phyloP scores from a whole-genome alignment of 2,113 vertebrate species.

The Baryphthengus martii region DNA sequence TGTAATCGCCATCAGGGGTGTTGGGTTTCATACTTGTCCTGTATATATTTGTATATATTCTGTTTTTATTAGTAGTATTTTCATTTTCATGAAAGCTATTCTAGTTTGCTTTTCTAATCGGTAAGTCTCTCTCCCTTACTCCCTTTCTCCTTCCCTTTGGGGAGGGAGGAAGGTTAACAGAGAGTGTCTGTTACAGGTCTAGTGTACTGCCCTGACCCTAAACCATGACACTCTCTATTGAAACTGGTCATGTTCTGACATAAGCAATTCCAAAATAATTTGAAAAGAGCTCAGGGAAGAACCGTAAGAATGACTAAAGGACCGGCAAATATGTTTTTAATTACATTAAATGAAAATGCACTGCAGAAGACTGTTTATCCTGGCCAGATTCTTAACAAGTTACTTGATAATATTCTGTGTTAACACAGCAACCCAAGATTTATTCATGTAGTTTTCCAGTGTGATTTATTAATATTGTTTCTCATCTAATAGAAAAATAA shows the following conservation, averaged over 20 bases:
- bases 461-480: not conserved
- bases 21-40: no score
- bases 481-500: not conserved
- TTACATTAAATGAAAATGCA: slow-evolving; percentile 22
- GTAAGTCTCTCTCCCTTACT: no score
- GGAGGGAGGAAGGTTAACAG: no score
- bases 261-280: not conserved
- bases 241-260: not conserved
- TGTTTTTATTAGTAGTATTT: no score
- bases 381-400: not conserved
- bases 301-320: not conserved
- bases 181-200: no score
- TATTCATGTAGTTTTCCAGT: not conserved
- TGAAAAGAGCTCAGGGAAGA: slow-evolving; percentile 12
- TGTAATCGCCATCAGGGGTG: no score
- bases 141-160: no score
- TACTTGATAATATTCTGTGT: not conserved
- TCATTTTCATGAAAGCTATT: no score
- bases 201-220: no score
- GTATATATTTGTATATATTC: no score
- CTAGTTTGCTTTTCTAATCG: no score
- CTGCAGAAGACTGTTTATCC: not conserved
- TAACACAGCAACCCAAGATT: not conserved
- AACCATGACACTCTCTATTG: no score
- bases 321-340: slow-evolving; percentile 15